phyloP scores from a whole-genome alignment of 2,113 vertebrate species.

The Tachuris rubrigastra region DNA sequence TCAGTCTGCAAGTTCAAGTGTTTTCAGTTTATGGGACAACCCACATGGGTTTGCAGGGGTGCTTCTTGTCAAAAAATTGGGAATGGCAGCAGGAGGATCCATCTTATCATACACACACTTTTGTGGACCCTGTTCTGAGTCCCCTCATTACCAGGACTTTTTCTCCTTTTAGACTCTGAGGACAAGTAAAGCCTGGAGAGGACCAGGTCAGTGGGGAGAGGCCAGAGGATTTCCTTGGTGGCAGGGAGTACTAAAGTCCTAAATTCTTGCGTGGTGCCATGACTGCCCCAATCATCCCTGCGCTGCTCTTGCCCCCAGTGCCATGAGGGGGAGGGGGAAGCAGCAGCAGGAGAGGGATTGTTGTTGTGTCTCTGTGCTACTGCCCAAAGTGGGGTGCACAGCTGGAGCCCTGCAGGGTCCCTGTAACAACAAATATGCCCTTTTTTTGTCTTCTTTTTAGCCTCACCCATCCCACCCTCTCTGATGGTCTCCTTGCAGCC shows the following conservation, averaged over 20 bases:
- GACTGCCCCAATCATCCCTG: neutral
- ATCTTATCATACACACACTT: neutral
- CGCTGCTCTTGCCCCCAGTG: neutral
- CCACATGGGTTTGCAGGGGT: neutral
- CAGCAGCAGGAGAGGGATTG: neutral
- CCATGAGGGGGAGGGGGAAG: neutral
- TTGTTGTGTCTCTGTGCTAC: neutral
- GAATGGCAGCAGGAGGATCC: neutral
- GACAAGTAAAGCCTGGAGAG: neutral
- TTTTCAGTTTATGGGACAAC: neutral
- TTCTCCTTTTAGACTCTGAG: neutral
- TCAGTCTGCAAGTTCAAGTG: neutral
- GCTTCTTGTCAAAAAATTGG: neutral
- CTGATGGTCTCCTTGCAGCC: neutral
- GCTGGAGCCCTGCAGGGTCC: neutral
- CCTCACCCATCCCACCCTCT: neutral
- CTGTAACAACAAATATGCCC: neutral
- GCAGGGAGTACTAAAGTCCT: neutral
- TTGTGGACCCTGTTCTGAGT: neutral
- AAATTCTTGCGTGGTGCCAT: neutral
- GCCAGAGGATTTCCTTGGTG: neutral
- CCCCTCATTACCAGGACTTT: neutral
- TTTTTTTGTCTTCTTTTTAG: slow-evolving; percentile 31
- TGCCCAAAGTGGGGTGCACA: neutral
- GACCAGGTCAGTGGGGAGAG: neutral